Conservation (phyloP, 1,140 invertebrate genomes). For the Pseudomyrmex dendroicus region DNA sequence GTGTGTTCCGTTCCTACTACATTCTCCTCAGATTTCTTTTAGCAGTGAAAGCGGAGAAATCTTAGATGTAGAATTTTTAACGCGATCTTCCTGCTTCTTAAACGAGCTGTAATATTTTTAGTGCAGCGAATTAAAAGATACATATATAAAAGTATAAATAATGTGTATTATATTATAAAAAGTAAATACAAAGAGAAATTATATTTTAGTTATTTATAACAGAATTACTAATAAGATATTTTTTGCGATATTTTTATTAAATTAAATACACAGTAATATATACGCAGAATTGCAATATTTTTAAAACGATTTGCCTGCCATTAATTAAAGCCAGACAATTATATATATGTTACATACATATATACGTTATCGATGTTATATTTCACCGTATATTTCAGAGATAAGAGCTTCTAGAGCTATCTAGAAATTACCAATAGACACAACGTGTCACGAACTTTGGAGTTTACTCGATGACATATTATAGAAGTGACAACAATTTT, state of each 20-base stretch:
- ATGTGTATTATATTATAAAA: no score
- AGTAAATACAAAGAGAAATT: no score
- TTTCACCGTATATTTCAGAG: not conserved
- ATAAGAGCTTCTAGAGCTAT: constrained; percentile 37
- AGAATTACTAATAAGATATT: constrained; percentile 3
- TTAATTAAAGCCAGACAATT: not conserved
- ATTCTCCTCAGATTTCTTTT: constrained; percentile 43
- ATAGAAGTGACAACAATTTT: not conserved
- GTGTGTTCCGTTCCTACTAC: not conserved
- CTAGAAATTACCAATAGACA: constrained; percentile 9
- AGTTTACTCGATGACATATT: not conserved
- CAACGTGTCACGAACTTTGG: constrained; percentile 26
- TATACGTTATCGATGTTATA: not conserved
- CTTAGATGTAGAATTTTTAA: not conserved
- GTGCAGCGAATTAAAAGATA: no score
- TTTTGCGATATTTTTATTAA: not conserved
- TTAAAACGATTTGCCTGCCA: not conserved
- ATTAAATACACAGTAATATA: not conserved
- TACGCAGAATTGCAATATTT: not conserved
- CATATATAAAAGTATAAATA: no score
- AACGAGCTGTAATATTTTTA: no score
- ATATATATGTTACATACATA: not conserved
- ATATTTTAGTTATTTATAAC: not conserved
- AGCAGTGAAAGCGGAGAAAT: constrained; percentile 52
- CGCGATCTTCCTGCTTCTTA: not conserved